Percentiles rank a stretch among this genome's conserved stretches.
Evolutionary conservation across 2,797 vertebrate genomes (phyloP).

Genomic region (Oreochromis grahami): DNA sequence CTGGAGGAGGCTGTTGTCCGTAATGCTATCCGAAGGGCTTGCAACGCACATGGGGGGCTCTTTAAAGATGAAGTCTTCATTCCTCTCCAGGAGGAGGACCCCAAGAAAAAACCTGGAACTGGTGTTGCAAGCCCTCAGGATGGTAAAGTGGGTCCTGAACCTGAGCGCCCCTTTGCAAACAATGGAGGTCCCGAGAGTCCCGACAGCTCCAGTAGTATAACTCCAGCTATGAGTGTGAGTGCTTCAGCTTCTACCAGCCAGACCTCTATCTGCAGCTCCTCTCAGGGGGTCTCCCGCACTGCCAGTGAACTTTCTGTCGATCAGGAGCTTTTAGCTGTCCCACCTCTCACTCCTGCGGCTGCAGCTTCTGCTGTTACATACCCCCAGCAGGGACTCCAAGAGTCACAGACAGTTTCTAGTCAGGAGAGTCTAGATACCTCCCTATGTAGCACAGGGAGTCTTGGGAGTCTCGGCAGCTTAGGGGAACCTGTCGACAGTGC

Average conservation of each 20-base stretch:
- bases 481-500: conserved; percentile 87
- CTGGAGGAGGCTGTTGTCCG: conserved; percentile 89
- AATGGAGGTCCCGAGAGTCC: conserved; percentile 81
- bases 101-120: conserved; percentile 83
- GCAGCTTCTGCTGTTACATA: conserved; percentile 69
- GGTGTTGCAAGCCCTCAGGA: conserved; percentile 75
- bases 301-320: conserved; percentile 88
- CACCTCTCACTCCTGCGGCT: conserved; percentile 73
- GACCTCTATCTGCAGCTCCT: conserved; percentile 93
- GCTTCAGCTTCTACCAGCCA: conserved; percentile 94
- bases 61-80: conserved; percentile 98
- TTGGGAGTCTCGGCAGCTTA: conserved; percentile 92
- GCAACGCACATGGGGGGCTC: conserved; percentile 93
- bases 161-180: conserved; percentile 73
- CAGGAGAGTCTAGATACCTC: conserved; percentile 96
- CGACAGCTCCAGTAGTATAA: conserved; percentile 92
- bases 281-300: conserved; percentile 88
- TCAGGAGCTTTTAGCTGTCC: conserved; percentile 78
- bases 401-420: conserved; percentile 89
- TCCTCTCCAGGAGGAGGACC: conserved; percentile 90
- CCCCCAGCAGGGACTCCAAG: conserved; percentile 76
- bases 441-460: conserved; percentile 91
- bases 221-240: conserved; percentile 88
- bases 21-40: conserved; percentile 91
- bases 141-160: conserved; percentile 68